Conservation (phyloP, 2,113 vertebrate genomes). For the Pholis gunnellus region DNA sequence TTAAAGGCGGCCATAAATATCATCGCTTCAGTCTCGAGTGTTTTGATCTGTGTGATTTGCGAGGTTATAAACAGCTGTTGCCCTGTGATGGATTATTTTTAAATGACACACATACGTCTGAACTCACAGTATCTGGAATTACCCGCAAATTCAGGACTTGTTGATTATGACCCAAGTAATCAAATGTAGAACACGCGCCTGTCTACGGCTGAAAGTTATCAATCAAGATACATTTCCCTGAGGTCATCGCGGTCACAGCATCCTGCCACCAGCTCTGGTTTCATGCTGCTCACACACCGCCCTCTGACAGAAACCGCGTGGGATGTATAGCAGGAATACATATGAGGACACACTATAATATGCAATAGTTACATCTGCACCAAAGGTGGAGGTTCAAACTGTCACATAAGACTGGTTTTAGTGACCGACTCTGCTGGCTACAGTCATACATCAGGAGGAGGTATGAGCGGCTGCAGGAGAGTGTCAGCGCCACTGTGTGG, state of each 20-base stretch:
- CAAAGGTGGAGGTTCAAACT: neutral
- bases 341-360: neutral
- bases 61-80: neutral
- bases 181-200: neutral
- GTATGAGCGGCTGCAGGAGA: neutral
- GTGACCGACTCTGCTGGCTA: neutral
- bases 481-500: constrained; percentile 59
- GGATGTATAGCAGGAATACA: neutral
- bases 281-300: neutral
- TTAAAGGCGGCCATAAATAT: neutral
- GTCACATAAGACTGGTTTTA: neutral
- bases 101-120: neutral
- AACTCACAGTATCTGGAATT: neutral
- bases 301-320: neutral
- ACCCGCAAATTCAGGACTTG: neutral
- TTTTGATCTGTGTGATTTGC: neutral
- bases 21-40: neutral
- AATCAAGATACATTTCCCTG: neutral
- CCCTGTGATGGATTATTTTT: neutral
- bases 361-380: neutral
- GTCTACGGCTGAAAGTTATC: neutral
- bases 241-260: neutral
- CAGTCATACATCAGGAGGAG: neutral
- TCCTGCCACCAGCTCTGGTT: neutral
- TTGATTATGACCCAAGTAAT: neutral